Percentiles rank a stretch among this genome's conserved stretches.
Evolutionary conservation across 2,113 vertebrate genomes (phyloP).

Genomic region (Neolamprologus longior): DNA sequence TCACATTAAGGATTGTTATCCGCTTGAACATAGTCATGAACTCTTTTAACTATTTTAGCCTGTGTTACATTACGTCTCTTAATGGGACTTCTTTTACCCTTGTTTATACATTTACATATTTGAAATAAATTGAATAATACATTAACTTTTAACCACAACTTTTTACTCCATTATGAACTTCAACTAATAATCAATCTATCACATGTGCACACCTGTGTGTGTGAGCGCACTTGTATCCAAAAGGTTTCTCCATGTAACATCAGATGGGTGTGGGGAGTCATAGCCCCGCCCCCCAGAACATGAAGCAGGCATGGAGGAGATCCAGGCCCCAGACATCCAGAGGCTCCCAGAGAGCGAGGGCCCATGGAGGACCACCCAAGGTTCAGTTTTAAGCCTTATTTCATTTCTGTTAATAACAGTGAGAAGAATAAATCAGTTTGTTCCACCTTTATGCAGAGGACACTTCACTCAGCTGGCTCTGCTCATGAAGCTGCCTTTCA

Average conservation of each 20-base stretch:
- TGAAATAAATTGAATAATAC: too few species aligned
- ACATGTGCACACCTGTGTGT: background rate
- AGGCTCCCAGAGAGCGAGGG: background rate
- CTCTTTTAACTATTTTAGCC: fast-evolving
- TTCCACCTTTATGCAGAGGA: background rate
- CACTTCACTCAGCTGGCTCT: background rate
- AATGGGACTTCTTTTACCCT: too few species aligned
- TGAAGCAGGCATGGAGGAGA: background rate
- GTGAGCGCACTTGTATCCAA: background rate
- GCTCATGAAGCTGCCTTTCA: background rate
- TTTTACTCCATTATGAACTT: too few species aligned
- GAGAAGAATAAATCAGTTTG: background rate
- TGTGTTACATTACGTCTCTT: too few species aligned
- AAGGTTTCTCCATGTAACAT: background rate
- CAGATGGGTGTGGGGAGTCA: background rate
- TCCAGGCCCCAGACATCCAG: background rate
- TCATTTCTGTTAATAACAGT: background rate
- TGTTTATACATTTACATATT: too few species aligned
- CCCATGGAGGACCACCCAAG: background rate
- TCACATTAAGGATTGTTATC: too few species aligned
- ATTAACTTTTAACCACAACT: too few species aligned
- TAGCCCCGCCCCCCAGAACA: background rate
- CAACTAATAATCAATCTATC: too few species aligned
- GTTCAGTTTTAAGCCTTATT: background rate
- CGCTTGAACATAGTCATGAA: too few species aligned